These are phyloP conservation scores for Alauda arvensis DNA, from an alignment of 2,797 vertebrate species.

Conservation along the genomic window DNA sequence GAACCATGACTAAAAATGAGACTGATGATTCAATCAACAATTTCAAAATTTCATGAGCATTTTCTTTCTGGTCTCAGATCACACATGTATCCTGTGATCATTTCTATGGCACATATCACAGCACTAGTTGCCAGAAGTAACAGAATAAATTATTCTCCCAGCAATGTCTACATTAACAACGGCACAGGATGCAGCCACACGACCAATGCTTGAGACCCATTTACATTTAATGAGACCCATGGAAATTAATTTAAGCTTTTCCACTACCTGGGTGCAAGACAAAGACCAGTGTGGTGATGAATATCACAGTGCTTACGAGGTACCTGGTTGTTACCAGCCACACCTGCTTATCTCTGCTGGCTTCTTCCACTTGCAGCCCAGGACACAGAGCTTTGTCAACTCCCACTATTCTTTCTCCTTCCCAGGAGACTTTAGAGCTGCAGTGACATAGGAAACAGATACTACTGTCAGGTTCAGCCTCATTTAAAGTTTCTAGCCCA, in stretches of 20 bases:
- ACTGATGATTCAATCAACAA: background rate
- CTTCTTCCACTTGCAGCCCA: background rate
- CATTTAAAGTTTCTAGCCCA: background rate
- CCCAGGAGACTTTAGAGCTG: background rate
- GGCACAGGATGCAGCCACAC: background rate
- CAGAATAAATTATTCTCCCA: background rate
- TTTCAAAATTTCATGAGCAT: background rate
- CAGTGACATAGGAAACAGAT: background rate
- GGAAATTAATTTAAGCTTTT: background rate
- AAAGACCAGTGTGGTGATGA: background rate
- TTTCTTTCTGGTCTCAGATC: background rate
- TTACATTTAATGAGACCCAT: background rate
- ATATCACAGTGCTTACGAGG: background rate
- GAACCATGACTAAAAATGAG: background rate
- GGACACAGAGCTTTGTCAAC: background rate
- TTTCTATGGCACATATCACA: background rate
- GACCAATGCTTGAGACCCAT: background rate
- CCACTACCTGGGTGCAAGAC: background rate
- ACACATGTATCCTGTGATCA: background rate
- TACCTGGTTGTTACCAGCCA: background rate
- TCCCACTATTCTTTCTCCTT: background rate
- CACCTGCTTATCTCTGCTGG: background rate
- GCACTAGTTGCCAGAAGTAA: background rate
- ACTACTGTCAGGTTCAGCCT: background rate
- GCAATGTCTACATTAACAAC: background rate